phyloP scores from a whole-genome alignment of 2,888 invertebrate species.

The Stenodera caucasica region DNA sequence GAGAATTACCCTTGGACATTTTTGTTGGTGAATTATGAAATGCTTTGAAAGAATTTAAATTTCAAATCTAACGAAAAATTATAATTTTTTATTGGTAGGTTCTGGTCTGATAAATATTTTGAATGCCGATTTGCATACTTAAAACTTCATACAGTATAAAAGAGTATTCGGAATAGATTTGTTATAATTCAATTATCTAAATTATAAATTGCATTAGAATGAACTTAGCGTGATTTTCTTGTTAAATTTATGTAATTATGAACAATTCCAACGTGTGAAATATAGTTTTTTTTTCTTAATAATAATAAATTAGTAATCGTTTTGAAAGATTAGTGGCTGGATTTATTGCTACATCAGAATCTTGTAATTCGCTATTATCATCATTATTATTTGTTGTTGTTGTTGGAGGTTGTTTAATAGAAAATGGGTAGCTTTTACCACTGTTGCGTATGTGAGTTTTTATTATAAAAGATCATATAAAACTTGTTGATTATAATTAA shows the following conservation, averaged over 20 bases:
- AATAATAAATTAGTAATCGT: neutral
- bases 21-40: neutral
- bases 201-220: too few relatives aligned
- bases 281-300: neutral
- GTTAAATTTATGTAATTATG: too few relatives aligned
- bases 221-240: too few relatives aligned
- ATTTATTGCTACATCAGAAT: neutral
- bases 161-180: too few relatives aligned
- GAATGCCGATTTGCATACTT: neutral
- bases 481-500: conserved; percentile 6
- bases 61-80: neutral
- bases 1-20: conserved; percentile 20
- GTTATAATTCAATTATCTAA: too few relatives aligned
- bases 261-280: neutral
- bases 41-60: neutral
- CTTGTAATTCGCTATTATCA: neutral
- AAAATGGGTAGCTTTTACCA: conserved; percentile 1
- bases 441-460: too few relatives aligned
- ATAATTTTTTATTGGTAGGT: neutral
- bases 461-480: conserved; percentile 1
- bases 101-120: neutral
- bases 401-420: neutral
- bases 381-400: neutral
- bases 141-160: too few relatives aligned
- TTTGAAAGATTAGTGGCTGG: neutral